A percentile compares a stretch with the other conserved stretches of the same genome.
phyloP scores from a whole-genome alignment of 2,113 vertebrate species.

The Synodontis membranacea region DNA sequence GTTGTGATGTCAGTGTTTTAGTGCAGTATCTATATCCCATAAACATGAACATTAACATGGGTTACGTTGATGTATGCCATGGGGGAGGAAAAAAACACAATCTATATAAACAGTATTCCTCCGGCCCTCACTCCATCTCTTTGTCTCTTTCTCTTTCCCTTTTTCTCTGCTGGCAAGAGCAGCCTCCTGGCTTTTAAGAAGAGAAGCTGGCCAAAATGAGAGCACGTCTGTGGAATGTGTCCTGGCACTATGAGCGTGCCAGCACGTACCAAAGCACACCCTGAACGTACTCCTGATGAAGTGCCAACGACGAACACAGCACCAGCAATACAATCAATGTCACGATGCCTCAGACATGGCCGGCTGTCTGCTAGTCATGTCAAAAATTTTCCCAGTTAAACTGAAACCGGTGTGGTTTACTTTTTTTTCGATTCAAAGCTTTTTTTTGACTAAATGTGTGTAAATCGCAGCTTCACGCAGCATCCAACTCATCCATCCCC shows the following conservation, averaged over 20 bases:
- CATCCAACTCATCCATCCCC: slow-evolving; percentile 7
- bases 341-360: neutral
- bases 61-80: slow-evolving; percentile 46
- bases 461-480: slow-evolving; percentile 53
- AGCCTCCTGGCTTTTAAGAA: slow-evolving; percentile 44
- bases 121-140: neutral
- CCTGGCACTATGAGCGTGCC: slow-evolving; percentile 30
- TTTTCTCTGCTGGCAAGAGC: slow-evolving; percentile 34
- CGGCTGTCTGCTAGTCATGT: neutral
- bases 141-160: neutral
- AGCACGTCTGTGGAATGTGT: slow-evolving; percentile 56
- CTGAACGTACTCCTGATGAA: neutral
- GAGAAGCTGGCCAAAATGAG: slow-evolving; percentile 48
- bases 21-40: slow-evolving; percentile 11
- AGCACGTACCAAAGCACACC: slow-evolving; percentile 2
- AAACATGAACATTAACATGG: slow-evolving; percentile 49
- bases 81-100: neutral
- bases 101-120: neutral
- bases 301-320: neutral
- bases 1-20: neutral
- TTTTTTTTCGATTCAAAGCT: neutral
- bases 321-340: neutral
- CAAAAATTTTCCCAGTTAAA: neutral
- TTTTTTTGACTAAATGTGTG: neutral
- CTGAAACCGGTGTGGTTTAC: neutral